These are phyloP conservation scores for Garra rufa DNA, from an alignment of 2,113 vertebrate genomes.

Conservation along the genomic window DNA sequence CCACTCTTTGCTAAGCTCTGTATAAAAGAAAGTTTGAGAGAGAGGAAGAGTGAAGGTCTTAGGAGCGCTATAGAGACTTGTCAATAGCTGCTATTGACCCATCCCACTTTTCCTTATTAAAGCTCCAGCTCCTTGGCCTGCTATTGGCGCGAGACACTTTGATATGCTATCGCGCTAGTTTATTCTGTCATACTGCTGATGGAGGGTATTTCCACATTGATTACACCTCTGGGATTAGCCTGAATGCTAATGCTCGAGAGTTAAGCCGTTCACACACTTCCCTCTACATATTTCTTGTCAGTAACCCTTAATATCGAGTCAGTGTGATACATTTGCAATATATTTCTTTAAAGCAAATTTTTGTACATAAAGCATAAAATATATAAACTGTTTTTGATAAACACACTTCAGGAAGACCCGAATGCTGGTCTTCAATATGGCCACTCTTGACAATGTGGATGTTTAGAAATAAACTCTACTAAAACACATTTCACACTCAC, in stretches of 20 bases:
- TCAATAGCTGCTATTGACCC: slow-evolving; percentile 75
- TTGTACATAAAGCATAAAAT: too few relatives aligned
- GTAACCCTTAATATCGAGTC: slow-evolving; percentile 15
- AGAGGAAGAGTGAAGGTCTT: slow-evolving; percentile 44
- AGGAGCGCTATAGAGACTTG: slow-evolving; percentile 62
- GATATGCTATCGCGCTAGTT: slow-evolving; percentile 67
- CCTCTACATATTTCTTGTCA: neutral
- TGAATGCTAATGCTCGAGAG: slow-evolving; percentile 69
- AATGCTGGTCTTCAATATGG: neutral
- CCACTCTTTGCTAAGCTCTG: slow-evolving; percentile 43
- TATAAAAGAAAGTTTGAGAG: slow-evolving; percentile 37
- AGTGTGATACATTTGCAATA: neutral
- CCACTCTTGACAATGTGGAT: neutral
- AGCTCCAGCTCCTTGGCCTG: slow-evolving; percentile 66
- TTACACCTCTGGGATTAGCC: slow-evolving; percentile 76
- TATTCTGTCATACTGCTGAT: slow-evolving; percentile 75
- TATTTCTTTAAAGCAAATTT: too few relatives aligned
- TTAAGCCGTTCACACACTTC: neutral
- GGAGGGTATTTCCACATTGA: slow-evolving; percentile 74
- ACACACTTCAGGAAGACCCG: neutral
- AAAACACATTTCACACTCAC: neutral
- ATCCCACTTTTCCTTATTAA: slow-evolving; percentile 72
- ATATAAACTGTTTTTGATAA: neutral
- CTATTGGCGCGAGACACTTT: slow-evolving; percentile 67
- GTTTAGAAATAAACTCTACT: neutral